These are phyloP conservation scores for Tenualosa thibaudeaui DNA, from an alignment of 2,797 vertebrate species.

Conservation along the genomic window DNA sequence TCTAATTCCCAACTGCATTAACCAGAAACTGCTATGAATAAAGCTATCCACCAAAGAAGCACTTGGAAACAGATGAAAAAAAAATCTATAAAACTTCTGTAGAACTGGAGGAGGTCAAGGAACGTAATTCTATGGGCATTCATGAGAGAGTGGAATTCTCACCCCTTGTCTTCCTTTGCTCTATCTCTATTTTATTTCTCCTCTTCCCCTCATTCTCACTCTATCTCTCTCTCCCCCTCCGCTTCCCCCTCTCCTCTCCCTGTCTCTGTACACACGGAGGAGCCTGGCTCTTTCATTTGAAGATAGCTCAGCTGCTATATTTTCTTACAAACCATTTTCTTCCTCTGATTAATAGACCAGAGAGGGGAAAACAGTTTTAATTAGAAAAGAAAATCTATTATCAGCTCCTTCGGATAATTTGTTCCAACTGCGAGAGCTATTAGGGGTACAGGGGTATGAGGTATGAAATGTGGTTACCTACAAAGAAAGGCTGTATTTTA, in stretches of 20 bases:
- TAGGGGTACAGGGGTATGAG: conserved; percentile 59
- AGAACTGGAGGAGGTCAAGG: background rate
- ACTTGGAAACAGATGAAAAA: background rate
- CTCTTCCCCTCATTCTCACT: background rate
- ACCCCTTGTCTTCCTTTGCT: conserved; percentile 32
- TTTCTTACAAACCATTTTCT: conserved; percentile 57
- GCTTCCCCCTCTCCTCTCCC: background rate
- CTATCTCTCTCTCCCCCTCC: conserved; percentile 4
- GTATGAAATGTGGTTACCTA: conserved; percentile 63
- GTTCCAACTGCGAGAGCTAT: conserved; percentile 63
- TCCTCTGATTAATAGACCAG: conserved; percentile 64
- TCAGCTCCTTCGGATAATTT: conserved; percentile 63
- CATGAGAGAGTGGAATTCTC: too few species aligned
- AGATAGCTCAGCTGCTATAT: conserved; percentile 44
- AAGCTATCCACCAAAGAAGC: background rate
- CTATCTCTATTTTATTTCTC: conserved; percentile 27
- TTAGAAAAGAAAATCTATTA: conserved; percentile 66
- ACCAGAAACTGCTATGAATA: background rate
- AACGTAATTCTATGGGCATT: background rate
- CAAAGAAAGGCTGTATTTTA: conserved; percentile 61
- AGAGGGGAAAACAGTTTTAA: conserved; percentile 58
- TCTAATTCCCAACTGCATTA: background rate
- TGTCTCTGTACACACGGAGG: background rate
- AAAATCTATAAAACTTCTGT: background rate
- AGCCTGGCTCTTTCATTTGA: conserved; percentile 37